Evolutionary conservation across 2,113 vertebrate species (phyloP).

Genomic region (Phaethon lepturus): DNA sequence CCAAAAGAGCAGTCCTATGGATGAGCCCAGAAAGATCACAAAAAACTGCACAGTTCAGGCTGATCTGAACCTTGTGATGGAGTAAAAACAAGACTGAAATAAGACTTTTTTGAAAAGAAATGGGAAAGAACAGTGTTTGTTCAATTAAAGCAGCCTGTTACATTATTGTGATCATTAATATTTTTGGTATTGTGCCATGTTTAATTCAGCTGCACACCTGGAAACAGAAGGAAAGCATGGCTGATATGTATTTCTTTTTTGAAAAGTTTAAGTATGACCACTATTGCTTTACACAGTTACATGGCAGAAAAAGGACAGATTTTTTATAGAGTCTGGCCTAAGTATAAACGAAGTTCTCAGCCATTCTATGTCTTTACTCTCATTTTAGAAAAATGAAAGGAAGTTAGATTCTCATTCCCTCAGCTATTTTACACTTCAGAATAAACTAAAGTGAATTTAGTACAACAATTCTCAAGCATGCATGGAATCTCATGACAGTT

Average conservation of each 20-base stretch:
- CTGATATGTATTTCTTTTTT: background rate
- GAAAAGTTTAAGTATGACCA: background rate
- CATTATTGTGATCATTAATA: background rate
- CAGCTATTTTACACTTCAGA: background rate
- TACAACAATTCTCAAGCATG: background rate
- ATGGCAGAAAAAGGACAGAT: accelerated
- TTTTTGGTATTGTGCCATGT: background rate
- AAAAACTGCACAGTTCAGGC: background rate
- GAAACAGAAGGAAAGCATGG: background rate
- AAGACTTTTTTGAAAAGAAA: background rate
- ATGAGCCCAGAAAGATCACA: background rate
- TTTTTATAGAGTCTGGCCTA: background rate
- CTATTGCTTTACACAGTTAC: background rate
- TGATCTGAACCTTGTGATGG: background rate
- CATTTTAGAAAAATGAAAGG: background rate
- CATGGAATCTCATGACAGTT: background rate
- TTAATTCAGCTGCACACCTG: background rate
- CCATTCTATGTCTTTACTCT: background rate
- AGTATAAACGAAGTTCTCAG: background rate
- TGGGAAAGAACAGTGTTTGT: background rate
- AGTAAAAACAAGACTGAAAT: background rate
- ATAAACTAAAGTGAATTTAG: background rate
- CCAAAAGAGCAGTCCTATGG: background rate
- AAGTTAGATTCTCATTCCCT: background rate
- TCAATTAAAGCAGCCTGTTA: background rate